Base-by-base conservation (phyloP, 2,797 vertebrate species). In the Paramormyrops hopkinsi region DNA sequence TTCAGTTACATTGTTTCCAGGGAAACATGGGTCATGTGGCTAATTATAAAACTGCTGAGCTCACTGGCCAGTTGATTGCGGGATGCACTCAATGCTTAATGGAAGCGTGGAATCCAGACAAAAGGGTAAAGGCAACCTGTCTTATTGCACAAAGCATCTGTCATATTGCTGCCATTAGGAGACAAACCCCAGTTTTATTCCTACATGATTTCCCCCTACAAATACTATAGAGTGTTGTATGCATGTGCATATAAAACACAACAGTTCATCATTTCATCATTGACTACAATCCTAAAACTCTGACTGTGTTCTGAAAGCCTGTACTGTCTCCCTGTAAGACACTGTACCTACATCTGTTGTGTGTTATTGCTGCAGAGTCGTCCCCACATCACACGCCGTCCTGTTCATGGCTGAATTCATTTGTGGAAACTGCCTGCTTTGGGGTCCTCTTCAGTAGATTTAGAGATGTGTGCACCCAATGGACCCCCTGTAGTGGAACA, bases 11-110 rank as follows among this genome's bases (percentile, higher is more conserved):
- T 89, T 9, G 44, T 92, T 93, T 90, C 89, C 89, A 91, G 91
- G 92, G 92, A 93, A 92, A 92, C 91, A 44, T 17, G 90, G 86
- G 37, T 69, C 51, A 69, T 87, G 46, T 89, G 82, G 86, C 88
- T 90, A 88, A 91, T 87, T 90, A 76, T 85, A 84, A 88, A 86
- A 46, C 56, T 88, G 65, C 82, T 88, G 65, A 19, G 41, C 88
- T 76, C 83, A 86, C 46, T 89, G 48, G 82, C 69, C 33, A 69
- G 88, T 88, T 89, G 46, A 56, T 86, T 89, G 46, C 51, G 11
- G 59, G 56, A 29, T 83, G 46, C 79, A 46, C 44, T 83, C 11
- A 46, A 62, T 62, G 12, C n/a, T 62, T 65, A 62, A 62, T 65
- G 29, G 85, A 37, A 56, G 25, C 25, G 0, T 33, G 85, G 51